phyloP scores from a whole-genome alignment of 2,888 invertebrate species.

The Ariolimax columbianus region DNA sequence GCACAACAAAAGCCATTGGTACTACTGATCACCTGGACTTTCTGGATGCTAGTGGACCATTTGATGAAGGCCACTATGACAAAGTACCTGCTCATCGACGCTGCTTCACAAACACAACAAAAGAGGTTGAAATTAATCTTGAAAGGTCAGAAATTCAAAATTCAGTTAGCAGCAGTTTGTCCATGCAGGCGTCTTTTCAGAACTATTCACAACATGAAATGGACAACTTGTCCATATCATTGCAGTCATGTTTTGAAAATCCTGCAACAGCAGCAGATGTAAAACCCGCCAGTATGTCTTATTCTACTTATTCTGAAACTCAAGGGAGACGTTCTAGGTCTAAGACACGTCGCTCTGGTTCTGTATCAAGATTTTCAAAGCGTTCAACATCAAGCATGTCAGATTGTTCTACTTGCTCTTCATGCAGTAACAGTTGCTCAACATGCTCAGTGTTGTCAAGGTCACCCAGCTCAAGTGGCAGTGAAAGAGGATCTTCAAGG shows the following conservation, averaged over 20 bases:
- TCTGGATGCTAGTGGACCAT: background rate
- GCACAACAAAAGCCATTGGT: slow-evolving; percentile 39
- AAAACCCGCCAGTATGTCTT: background rate
- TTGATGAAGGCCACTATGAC: slow-evolving; percentile 56
- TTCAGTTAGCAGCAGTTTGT: background rate
- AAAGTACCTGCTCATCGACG: slow-evolving; percentile 75
- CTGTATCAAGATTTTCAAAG: slow-evolving; percentile 3
- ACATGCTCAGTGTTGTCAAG: slow-evolving; percentile 55
- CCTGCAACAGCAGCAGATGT: background rate
- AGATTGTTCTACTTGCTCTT: slow-evolving; percentile 38
- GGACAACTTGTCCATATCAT: background rate
- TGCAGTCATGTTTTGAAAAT: slow-evolving; percentile 1
- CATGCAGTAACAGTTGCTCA: slow-evolving; percentile 51
- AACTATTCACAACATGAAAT: background rate
- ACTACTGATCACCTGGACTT: slow-evolving; percentile 43
- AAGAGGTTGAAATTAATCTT: slow-evolving; percentile 58
- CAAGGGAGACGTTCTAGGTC: slow-evolving; percentile 17
- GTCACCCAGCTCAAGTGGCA: slow-evolving; percentile 41
- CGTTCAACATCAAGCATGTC: slow-evolving; percentile 28
- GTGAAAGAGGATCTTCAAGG: slow-evolving; percentile 20
- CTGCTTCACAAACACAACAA: slow-evolving; percentile 76
- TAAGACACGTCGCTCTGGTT: background rate
- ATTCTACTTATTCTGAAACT: background rate
- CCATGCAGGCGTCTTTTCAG: background rate
- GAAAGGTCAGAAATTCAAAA: background rate